Conservation (phyloP, 1,140 invertebrate species). For the Drosophila kikkawai region DNA sequence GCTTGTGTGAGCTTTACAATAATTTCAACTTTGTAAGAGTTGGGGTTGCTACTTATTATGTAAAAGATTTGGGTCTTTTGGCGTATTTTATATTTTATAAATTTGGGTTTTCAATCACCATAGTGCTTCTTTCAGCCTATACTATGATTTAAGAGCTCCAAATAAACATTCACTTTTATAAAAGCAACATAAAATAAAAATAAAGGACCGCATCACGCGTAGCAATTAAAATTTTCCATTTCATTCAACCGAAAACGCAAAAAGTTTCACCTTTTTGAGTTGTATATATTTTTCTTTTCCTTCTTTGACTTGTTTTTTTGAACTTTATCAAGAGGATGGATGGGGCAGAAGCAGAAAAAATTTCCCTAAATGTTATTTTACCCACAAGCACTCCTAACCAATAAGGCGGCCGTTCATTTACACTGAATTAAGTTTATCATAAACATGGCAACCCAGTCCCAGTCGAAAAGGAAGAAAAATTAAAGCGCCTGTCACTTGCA, state of each 20-base stretch:
- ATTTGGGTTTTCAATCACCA: background rate
- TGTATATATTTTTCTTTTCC: constrained; percentile 57
- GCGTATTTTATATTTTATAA: background rate
- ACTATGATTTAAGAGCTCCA: background rate
- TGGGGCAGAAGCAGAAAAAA: constrained; percentile 30
- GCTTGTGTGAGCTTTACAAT: constrained; percentile 67
- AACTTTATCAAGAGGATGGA: constrained; percentile 56
- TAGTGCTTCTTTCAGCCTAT: background rate
- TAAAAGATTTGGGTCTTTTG: background rate
- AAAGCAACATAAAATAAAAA: background rate
- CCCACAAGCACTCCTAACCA: constrained; percentile 37
- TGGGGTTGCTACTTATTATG: background rate
- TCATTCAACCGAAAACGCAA: constrained; percentile 77
- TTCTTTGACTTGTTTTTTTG: constrained; percentile 76
- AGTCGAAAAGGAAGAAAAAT: constrained; percentile 74
- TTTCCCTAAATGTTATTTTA: constrained; percentile 36
- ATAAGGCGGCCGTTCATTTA: constrained; percentile 66
- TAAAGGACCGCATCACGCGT: background rate
- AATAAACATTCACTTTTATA: background rate
- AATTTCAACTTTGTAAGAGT: constrained; percentile 57
- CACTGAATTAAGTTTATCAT: constrained; percentile 81
- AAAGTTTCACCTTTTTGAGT: constrained; percentile 63
- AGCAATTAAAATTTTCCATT: constrained; percentile 85
- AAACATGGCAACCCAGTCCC: constrained; percentile 65
- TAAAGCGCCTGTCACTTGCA: constrained; percentile 82